phyloP scores from a whole-genome alignment of 2,888 invertebrate species.

The Cantharis lateralis region DNA sequence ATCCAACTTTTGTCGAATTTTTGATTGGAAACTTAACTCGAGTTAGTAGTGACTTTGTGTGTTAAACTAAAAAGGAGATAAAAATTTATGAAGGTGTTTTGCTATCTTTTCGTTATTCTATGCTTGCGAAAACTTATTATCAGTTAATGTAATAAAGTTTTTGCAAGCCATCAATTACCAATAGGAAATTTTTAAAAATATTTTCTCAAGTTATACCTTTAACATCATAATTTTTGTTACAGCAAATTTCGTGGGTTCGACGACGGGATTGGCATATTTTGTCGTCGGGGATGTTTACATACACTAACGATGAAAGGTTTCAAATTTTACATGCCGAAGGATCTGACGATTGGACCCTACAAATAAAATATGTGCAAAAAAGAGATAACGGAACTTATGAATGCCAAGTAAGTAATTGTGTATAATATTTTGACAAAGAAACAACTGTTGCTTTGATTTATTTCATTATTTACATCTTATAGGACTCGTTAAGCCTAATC shows the following conservation, averaged over 20 bases:
- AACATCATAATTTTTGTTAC: conserved; percentile 46
- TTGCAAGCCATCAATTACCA: neutral
- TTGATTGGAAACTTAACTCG: neutral
- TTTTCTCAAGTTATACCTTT: neutral
- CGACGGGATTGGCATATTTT: conserved; percentile 92
- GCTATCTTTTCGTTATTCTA: neutral
- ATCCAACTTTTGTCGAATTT: neutral
- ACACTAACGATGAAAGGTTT: conserved; percentile 89
- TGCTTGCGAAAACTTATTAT: neutral
- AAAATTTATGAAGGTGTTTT: neutral
- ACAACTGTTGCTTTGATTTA: neutral
- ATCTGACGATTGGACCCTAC: conserved; percentile 91
- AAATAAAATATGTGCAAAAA: conserved; percentile 92
- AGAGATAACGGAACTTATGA: conserved; percentile 93
- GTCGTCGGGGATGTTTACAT: conserved; percentile 87
- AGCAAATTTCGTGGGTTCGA: conserved; percentile 91
- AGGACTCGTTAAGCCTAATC: neutral
- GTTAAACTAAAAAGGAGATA: neutral
- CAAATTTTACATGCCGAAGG: conserved; percentile 81
- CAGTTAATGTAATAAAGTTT: neutral
- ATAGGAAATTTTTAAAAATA: neutral
- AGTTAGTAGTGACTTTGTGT: neutral
- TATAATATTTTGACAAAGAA: neutral
- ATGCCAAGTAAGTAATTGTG: conserved; percentile 74
- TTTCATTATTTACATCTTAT: neutral